Evolutionary conservation across 2,888 invertebrate genomes (phyloP).

Genomic region (Brenthis daphne): DNA sequence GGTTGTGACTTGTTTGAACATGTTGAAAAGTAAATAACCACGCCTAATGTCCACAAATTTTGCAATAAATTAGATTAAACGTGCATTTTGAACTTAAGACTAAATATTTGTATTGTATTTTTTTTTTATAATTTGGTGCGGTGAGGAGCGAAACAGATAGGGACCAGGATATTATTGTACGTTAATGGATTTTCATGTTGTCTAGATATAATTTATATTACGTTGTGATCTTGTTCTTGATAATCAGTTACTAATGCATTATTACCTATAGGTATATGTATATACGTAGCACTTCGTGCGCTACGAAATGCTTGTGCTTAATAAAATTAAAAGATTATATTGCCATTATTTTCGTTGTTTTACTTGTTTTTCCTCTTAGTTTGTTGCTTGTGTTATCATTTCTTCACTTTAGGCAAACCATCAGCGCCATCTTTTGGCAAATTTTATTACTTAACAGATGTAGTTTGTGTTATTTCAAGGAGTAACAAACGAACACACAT

Average conservation of each 20-base stretch:
- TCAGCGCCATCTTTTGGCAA: too few relatives aligned
- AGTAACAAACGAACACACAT: too few relatives aligned
- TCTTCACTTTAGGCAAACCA: too few relatives aligned
- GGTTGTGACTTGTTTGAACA: too few relatives aligned
- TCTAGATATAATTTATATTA: conserved; percentile 47
- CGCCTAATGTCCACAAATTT: background rate
- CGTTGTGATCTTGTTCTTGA: conserved; percentile 62
- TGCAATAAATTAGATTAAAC: conserved; percentile 5
- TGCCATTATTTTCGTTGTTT: conserved; percentile 58
- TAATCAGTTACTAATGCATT: conserved; percentile 67
- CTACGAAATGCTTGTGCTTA: conserved; percentile 72
- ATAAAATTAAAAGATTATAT: conserved; percentile 68
- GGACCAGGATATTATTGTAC: conserved; percentile 63
- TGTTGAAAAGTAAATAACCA: background rate
- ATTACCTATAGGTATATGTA: conserved; percentile 60
- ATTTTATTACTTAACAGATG: too few relatives aligned
- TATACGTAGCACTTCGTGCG: conserved; percentile 44
- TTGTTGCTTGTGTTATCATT: too few relatives aligned
- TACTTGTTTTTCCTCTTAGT: conserved; percentile 43
- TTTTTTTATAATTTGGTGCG: conserved; percentile 52
- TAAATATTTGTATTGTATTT: conserved; percentile 43
- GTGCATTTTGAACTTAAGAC: conserved; percentile 13
- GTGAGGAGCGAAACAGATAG: conserved; percentile 50
- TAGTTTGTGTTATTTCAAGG: too few relatives aligned
- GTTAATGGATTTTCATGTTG: conserved; percentile 51